Evolutionary conservation across 2,113 vertebrate genomes (phyloP).

Genomic region (Protobothrops flavoviridis): DNA sequence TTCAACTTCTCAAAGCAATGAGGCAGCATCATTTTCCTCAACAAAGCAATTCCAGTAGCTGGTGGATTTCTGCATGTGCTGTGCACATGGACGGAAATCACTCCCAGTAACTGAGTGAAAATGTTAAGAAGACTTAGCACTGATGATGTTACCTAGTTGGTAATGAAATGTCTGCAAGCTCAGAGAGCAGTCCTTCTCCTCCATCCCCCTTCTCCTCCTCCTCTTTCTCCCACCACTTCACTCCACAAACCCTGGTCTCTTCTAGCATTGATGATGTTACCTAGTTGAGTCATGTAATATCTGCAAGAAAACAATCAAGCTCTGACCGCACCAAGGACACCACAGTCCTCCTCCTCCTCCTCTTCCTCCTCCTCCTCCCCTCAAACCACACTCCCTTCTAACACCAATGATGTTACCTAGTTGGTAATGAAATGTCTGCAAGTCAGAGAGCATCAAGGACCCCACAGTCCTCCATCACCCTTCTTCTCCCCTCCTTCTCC

Average conservation of each 20-base stretch:
- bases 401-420: background rate
- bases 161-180: background rate
- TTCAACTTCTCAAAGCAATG: background rate
- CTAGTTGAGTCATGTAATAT: too few species aligned
- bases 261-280: too few species aligned
- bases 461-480: background rate
- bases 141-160: background rate
- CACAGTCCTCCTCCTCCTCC: too few species aligned
- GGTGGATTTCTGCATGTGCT: background rate
- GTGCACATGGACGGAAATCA: background rate
- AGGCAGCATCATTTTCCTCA: background rate
- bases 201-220: background rate
- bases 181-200: background rate
- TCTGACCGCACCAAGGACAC: too few species aligned
- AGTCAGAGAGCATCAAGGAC: background rate
- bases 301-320: too few species aligned
- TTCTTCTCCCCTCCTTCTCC: too few species aligned
- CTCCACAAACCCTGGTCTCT: too few species aligned
- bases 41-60: background rate
- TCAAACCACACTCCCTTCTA: too few species aligned
- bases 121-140: background rate
- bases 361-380: too few species aligned
- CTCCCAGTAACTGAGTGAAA: background rate
- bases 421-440: background rate
- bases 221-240: too few species aligned